A percentile compares a stretch with the other conserved stretches of the same genome.
Evolutionary conservation across 2,797 vertebrate genomes (phyloP).

Genomic region (Aulostomus chinensis): DNA sequence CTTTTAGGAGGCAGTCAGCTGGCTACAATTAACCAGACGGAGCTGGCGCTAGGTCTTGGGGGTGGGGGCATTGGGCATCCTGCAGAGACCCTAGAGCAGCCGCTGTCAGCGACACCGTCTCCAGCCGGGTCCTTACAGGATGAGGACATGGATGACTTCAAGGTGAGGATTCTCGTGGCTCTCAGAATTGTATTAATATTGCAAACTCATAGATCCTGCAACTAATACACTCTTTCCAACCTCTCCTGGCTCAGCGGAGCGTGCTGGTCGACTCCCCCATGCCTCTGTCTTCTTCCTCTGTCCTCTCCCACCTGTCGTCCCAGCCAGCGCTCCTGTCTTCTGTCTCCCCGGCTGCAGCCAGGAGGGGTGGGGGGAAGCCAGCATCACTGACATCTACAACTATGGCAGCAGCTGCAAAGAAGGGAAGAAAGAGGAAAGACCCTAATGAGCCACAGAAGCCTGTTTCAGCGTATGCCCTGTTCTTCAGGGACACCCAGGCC

Average conservation of each 20-base stretch:
- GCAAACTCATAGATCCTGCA: not conserved
- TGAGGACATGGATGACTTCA: constrained; percentile 90
- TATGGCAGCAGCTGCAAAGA: constrained; percentile 61
- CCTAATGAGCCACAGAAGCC: constrained; percentile 94
- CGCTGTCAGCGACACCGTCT: constrained; percentile 85
- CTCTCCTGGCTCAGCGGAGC: constrained; percentile 63
- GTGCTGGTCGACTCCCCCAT: constrained; percentile 79
- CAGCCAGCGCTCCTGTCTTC: constrained; percentile 20
- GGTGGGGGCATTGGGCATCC: constrained; percentile 78
- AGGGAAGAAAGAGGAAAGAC: constrained; percentile 87
- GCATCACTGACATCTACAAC: constrained; percentile 31
- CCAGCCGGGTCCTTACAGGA: constrained; percentile 88
- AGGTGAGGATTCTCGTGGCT: constrained; percentile 73
- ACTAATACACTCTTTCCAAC: constrained; percentile 11
- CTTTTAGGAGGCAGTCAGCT: constrained; percentile 86
- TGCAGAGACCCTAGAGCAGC: constrained; percentile 81
- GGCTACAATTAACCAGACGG: constrained; percentile 89
- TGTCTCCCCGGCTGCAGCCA: constrained; percentile 31
- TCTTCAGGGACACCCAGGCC: constrained; percentile 93
- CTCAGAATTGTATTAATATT: no score
- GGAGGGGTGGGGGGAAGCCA: constrained; percentile 64
- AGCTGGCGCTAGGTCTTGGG: constrained; percentile 87
- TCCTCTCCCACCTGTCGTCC: constrained; percentile 67
- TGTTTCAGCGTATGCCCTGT: constrained; percentile 91
- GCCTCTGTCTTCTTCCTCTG: constrained; percentile 66